A percentile compares a stretch with the other conserved stretches of the same genome.
phyloP scores from a whole-genome alignment of 2,888 invertebrate genomes.

The Protophormia terraenovae region DNA sequence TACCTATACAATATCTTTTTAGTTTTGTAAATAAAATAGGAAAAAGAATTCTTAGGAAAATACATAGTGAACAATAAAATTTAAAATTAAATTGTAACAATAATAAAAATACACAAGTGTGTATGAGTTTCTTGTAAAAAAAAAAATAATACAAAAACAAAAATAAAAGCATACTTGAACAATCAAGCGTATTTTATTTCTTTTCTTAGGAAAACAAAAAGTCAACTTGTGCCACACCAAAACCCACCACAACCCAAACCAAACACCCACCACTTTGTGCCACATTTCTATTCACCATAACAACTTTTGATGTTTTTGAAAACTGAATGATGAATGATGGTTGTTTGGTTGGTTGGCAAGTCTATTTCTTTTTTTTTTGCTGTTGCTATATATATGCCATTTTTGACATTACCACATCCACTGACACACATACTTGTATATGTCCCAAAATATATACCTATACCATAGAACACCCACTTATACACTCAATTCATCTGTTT shows the following conservation, averaged over 20 bases:
- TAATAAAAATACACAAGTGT: background rate
- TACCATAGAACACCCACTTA: background rate
- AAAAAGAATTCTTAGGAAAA: background rate
- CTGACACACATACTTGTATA: background rate
- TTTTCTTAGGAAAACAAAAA: conserved; percentile 20
- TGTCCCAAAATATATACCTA: background rate
- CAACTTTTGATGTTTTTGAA: conserved; percentile 53
- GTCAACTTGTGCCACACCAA: background rate
- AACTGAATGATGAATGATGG: conserved; percentile 47
- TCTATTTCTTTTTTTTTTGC: conserved; percentile 26
- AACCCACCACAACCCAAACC: background rate
- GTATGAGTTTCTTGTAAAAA: background rate
- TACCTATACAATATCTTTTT: background rate
- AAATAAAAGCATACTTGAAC: conserved; percentile 20
- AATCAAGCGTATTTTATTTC: conserved; percentile 37
- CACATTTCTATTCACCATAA: conserved; percentile 36
- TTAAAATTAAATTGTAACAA: background rate
- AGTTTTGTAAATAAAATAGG: background rate
- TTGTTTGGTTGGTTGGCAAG: conserved; percentile 45
- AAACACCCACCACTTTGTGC: background rate
- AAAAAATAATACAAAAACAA: too few species aligned
- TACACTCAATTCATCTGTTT: background rate
- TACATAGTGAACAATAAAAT: background rate
- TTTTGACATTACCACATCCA: conserved; percentile 19
- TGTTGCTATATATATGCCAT: conserved; percentile 8